These are phyloP conservation scores for Enteromius trimaculatus DNA, from an alignment of 2,797 vertebrate species.

Conservation along the genomic window DNA sequence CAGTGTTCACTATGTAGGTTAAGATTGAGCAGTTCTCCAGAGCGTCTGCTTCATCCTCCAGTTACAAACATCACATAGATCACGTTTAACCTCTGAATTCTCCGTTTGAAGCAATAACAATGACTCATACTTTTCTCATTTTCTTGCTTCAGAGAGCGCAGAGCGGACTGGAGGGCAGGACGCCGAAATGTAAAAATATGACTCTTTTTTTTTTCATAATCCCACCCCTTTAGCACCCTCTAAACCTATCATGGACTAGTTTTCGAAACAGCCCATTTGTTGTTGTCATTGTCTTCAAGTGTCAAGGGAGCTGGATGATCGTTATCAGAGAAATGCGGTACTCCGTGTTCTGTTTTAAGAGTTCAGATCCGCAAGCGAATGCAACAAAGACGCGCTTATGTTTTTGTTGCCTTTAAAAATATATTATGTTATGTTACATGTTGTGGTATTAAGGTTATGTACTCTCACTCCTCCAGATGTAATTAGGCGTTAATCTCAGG, in stretches of 20 bases:
- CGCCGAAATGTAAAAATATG: slow-evolving; percentile 63
- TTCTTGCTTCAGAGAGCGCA: slow-evolving; percentile 9
- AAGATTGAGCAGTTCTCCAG: not conserved
- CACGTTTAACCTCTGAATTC: slow-evolving; percentile 8
- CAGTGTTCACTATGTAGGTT: slow-evolving; percentile 1
- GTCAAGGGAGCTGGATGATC: slow-evolving; percentile 13
- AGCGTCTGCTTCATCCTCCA: not conserved
- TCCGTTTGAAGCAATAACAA: slow-evolving; percentile 14
- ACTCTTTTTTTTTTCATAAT: slow-evolving; percentile 58
- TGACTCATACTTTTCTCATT: slow-evolving; percentile 32
- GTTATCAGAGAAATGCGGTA: slow-evolving; percentile 2
- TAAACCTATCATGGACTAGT: slow-evolving; percentile 54
- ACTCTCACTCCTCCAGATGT: slow-evolving; percentile 27
- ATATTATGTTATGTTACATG: not conserved
- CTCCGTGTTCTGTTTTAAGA: not conserved
- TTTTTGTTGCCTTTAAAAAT: slow-evolving; percentile 8
- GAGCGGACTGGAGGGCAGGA: slow-evolving; percentile 9
- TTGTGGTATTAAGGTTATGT: slow-evolving; percentile 16
- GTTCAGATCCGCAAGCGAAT: not conserved
- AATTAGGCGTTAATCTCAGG: slow-evolving; percentile 21
- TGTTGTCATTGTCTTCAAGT: slow-evolving; percentile 38
- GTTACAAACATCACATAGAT: slow-evolving; percentile 18
- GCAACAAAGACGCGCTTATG: not conserved
- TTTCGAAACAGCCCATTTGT: slow-evolving; percentile 18
- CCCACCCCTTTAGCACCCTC: slow-evolving; percentile 59